phyloP scores from a whole-genome alignment of 2,888 invertebrate genomes.

The Xanthorhoe spadicearia region DNA sequence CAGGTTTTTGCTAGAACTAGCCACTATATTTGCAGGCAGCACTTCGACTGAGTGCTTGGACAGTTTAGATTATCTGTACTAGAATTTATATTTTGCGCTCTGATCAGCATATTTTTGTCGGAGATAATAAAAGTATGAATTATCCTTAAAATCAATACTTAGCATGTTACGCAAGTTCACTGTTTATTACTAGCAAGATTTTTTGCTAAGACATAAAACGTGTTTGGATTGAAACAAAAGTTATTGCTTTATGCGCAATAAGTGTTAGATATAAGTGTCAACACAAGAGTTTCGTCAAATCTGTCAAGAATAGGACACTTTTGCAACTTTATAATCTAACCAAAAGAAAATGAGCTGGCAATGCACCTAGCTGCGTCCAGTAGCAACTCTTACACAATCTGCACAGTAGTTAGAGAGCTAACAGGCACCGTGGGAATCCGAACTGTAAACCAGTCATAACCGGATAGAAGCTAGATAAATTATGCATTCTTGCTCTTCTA shows the following conservation, averaged over 20 bases:
- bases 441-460: conserved; percentile 43
- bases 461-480: conserved; percentile 44
- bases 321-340: conserved; percentile 16
- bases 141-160: not conserved
- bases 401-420: conserved; percentile 45
- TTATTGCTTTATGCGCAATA: too few species aligned
- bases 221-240: too few species aligned
- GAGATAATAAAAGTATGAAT: not conserved
- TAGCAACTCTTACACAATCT: conserved; percentile 34
- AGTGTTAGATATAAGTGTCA: not conserved
- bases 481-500: conserved; percentile 47
- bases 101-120: not conserved
- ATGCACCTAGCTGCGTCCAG: conserved; percentile 19
- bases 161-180: too few species aligned
- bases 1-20: conserved; percentile 12
- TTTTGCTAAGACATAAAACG: too few species aligned
- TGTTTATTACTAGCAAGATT: too few species aligned
- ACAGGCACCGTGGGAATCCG: conserved; percentile 46
- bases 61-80: not conserved
- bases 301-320: not conserved
- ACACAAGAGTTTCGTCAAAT: not conserved
- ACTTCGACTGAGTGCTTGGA: not conserved
- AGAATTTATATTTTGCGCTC: not conserved
- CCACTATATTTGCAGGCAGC: not conserved
- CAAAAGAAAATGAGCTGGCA: conserved; percentile 18